Percentiles rank a stretch among this genome's conserved stretches.
These are phyloP conservation scores for Ceratosolen solmsi DNA, from an alignment of 1,140 invertebrate species.

Conservation along the genomic window DNA sequence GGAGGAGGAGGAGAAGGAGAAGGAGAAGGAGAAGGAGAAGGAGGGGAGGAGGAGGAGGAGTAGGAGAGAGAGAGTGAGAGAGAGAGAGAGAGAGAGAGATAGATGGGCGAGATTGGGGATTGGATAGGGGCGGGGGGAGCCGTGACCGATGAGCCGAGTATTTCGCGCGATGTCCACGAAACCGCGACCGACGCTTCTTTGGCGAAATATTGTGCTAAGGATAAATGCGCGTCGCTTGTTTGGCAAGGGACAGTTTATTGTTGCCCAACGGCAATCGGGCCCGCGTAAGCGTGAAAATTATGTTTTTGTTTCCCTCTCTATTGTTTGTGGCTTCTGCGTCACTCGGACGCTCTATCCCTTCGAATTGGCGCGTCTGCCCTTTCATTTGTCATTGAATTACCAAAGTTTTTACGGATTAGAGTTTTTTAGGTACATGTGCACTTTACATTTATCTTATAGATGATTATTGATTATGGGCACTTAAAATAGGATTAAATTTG, in stretches of 20 bases:
- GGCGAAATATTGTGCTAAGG: slow-evolving; percentile 7
- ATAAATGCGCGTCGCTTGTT: background rate
- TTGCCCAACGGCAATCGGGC: too few species aligned
- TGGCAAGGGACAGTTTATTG: too few species aligned
- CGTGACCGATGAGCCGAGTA: background rate
- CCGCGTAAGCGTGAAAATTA: background rate
- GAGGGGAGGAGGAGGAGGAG: background rate
- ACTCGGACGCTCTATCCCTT: background rate
- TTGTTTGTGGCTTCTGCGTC: background rate
- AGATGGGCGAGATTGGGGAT: too few species aligned
- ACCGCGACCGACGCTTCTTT: background rate
- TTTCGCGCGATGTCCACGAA: background rate
- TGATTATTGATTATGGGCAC: too few species aligned
- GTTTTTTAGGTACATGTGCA: too few species aligned
- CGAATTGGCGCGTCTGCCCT: background rate
- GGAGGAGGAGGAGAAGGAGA: too few species aligned
- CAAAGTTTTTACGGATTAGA: background rate
- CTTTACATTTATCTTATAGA: too few species aligned
- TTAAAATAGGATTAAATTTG: too few species aligned
- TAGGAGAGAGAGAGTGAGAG: too few species aligned
- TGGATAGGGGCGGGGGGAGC: background rate
- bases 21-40: background rate
- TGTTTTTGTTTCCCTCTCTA: background rate
- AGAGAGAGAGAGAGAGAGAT: too few species aligned
- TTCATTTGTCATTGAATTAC: background rate